Evolutionary conservation across 2,797 vertebrate genomes (phyloP).

Genomic region (Mormyrops attenuatus): DNA sequence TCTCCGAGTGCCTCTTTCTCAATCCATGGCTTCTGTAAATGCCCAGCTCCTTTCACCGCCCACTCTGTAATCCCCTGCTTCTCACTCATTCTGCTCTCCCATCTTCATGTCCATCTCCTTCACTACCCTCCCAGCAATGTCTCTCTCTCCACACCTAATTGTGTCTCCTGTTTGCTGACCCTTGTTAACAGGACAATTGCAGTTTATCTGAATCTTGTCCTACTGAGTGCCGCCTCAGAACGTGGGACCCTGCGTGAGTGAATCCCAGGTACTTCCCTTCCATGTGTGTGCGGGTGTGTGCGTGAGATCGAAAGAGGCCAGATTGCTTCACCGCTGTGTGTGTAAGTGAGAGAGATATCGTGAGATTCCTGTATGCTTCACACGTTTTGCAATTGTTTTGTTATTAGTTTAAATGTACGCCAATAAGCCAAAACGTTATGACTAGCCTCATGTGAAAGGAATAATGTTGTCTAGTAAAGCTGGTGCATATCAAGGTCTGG

Average conservation of each 20-base stretch:
- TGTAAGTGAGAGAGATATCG: conserved; percentile 14
- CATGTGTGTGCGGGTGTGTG: background rate
- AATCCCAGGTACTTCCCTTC: background rate
- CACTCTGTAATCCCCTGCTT: conserved; percentile 30
- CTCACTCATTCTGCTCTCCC: conserved; percentile 12
- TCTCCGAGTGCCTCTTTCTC: conserved; percentile 51
- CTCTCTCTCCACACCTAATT: conserved; percentile 27
- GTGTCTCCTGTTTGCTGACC: conserved; percentile 30
- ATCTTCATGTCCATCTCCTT: background rate
- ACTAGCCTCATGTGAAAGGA: background rate
- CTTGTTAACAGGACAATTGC: conserved; percentile 21
- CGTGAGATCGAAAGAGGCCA: background rate
- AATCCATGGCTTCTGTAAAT: conserved; percentile 37
- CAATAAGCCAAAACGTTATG: background rate
- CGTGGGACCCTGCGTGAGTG: background rate
- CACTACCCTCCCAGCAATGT: background rate
- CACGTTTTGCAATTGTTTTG: conserved; percentile 8
- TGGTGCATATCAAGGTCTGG: background rate
- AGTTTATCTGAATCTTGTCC: background rate
- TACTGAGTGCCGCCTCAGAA: background rate
- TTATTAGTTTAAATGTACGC: background rate
- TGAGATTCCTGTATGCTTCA: conserved; percentile 14
- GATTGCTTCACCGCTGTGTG: background rate
- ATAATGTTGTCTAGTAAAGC: background rate
- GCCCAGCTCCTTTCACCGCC: conserved; percentile 53